Conservation (phyloP, 2,797 vertebrate species). For the Phylloscopus collybita region DNA sequence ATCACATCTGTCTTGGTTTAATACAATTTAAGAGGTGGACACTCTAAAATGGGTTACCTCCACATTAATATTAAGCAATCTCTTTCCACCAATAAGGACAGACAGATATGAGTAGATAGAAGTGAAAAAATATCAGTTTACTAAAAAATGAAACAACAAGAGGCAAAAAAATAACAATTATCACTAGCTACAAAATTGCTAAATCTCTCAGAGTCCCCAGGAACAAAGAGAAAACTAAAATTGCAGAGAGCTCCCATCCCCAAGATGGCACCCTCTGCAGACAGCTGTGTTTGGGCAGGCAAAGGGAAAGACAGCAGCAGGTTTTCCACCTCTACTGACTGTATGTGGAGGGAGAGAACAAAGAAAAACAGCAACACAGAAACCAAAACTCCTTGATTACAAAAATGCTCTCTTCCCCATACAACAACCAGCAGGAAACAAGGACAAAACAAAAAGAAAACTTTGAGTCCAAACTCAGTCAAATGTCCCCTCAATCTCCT, state of each 20-base stretch:
- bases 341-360: neutral
- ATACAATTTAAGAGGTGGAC: neutral
- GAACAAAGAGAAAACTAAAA: neutral
- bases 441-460: neutral
- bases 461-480: neutral
- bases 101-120: neutral
- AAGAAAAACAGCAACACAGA: neutral
- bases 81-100: neutral
- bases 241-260: neutral
- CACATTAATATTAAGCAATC: neutral
- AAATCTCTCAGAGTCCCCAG: neutral
- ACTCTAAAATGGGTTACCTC: neutral
- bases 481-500: neutral
- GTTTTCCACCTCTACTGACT: neutral
- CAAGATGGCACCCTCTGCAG: rapidly evolving
- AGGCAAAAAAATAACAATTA: neutral
- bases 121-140: neutral
- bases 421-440: neutral
- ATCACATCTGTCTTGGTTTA: neutral
- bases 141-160: neutral
- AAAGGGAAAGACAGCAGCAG: neutral
- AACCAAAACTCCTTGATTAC: neutral
- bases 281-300: neutral
- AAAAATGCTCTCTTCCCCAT: neutral
- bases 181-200: neutral